Base-by-base conservation (phyloP, 2,888 invertebrate species). In the Horisme vitalbata region DNA sequence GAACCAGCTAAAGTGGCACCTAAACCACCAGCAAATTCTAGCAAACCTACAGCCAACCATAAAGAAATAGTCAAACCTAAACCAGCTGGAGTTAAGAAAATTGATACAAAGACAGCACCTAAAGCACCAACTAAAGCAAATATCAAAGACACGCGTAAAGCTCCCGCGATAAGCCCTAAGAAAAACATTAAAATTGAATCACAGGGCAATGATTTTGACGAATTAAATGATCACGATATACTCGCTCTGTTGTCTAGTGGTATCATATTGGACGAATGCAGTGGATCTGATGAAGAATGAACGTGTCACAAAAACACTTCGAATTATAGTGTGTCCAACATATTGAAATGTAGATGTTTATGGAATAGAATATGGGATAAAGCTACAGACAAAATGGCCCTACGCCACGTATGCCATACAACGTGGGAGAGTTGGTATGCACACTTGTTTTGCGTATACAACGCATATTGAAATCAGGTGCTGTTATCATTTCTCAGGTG, bases 191-290 rank as follows among this genome's bases (percentile, higher is more conserved):
- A 45, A 18, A 12, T 21, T 15, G 36, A 26, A 14, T 52, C 47
- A 12, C 45, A 49, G 5, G 44, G 52, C n/a, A 65, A 61, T 41
- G 74, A 75, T 57, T 71, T 66, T 43, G 85, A 84, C 13, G 85
- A 83, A 59, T 65, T 86, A 33, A 67, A 78, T 37, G 86, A 86
- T 52, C 63, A 72, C 23, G 84, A 81, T 43, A 85, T 87, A 20
- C 52, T 84, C 1, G 79, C 80, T 2, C 54, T 86, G n/a, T 71
- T 87, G 59, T 79, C 83, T 1, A 67, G 70, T 32, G 84, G 81
- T 0, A 82, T 87, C 3, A 69, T 86, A 8, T 50, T 87, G 21
- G 87, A 87, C 33, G 82, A 86, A 55, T 88, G 84, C 41, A 71
- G 70, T 45, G 83, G 79, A 2, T 81, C 84, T 12, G 85, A 83